phyloP scores from a whole-genome alignment of 2,797 vertebrate species.

The Onychomys torridus region DNA sequence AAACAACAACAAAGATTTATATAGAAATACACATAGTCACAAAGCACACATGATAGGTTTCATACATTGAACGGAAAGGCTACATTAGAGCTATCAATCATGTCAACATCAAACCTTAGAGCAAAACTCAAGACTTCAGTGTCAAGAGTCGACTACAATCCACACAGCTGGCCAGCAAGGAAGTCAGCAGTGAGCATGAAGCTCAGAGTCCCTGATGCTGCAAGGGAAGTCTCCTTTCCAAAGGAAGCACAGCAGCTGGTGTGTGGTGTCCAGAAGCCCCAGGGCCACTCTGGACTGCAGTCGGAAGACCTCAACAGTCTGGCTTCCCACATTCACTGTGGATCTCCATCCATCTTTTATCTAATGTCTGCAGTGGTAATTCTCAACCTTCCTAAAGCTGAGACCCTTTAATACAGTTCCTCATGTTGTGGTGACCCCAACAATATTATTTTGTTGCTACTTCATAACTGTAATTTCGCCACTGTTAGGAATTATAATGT shows the following conservation, averaged over 20 bases:
- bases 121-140: neutral
- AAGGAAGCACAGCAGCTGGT: neutral
- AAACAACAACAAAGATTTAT: neutral
- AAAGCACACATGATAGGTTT: neutral
- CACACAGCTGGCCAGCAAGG: neutral
- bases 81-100: neutral
- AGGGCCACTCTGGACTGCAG: neutral
- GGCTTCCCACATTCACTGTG: neutral
- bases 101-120: neutral
- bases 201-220: neutral
- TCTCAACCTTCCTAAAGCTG: neutral
- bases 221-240: neutral
- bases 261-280: neutral
- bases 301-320: neutral
- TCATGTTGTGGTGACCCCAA: neutral
- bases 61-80: conserved; percentile 2
- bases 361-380: neutral
- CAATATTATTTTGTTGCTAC: neutral
- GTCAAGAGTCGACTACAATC: neutral
- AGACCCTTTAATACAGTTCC: neutral
- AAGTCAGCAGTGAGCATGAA: neutral
- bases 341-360: neutral
- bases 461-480: neutral
- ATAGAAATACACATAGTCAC: conserved; percentile 10
- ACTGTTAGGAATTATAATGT: neutral